Percentiles rank a stretch among this genome's conserved stretches.
Conservation (phyloP, 2,113 vertebrate genomes). For the Amblyopsis rosae region DNA sequence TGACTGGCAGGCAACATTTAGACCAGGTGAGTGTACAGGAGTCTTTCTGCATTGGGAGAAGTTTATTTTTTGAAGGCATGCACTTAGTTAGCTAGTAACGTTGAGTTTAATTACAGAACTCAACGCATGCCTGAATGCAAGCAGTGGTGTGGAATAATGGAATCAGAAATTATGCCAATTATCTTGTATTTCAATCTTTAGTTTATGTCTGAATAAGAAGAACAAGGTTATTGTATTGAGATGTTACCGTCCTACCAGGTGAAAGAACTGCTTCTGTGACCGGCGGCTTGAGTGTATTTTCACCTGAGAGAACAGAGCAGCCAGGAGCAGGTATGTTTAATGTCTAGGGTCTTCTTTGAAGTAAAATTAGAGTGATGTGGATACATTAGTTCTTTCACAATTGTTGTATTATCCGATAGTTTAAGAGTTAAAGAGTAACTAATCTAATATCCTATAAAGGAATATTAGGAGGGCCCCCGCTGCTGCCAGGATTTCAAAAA, state of each 20-base stretch:
- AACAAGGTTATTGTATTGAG: neutral
- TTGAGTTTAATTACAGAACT: conserved; percentile 23
- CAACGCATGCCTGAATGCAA: neutral
- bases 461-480: neutral
- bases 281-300: neutral
- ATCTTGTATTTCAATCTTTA: no score
- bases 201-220: no score
- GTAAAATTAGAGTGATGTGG: no score
- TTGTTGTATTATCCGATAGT: no score
- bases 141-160: conserved; percentile 26
- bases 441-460: neutral
- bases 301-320: neutral
- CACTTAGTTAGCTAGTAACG: neutral
- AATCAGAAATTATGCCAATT: neutral
- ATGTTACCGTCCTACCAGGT: conserved; percentile 15
- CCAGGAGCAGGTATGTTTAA: conserved; percentile 10
- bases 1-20: neutral
- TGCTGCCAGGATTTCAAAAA: neutral
- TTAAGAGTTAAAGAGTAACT: neutral
- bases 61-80: neutral
- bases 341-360: neutral
- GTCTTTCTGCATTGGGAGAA: neutral
- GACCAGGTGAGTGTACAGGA: conserved; percentile 2
- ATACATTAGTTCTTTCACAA: no score
- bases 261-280: neutral